Percentiles rank a stretch among this genome's conserved stretches.
These are phyloP conservation scores for Lucinisca nassula DNA, from an alignment of 2,888 invertebrate species.

Conservation along the genomic window DNA sequence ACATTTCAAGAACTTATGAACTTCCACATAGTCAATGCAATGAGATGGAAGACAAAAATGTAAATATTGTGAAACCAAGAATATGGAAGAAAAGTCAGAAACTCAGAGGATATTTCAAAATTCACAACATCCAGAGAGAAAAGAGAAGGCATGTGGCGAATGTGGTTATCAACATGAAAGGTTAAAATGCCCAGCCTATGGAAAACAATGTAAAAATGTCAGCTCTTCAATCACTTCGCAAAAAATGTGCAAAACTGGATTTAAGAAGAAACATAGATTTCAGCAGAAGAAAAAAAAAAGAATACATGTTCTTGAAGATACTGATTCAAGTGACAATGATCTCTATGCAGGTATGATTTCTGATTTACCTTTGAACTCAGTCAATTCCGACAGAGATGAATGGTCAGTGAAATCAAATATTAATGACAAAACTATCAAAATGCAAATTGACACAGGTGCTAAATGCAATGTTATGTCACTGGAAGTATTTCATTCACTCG, in stretches of 20 bases:
- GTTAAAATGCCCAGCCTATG: conserved; percentile 50
- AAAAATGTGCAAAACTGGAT: not conserved
- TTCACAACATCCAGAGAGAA: no score
- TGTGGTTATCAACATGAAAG: no score
- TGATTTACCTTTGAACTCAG: not conserved
- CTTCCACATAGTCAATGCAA: no score
- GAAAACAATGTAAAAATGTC: conserved; percentile 47
- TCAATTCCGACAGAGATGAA: not conserved
- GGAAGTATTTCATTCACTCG: not conserved
- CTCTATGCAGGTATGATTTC: no score
- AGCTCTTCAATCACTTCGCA: not conserved
- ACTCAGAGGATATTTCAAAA: no score
- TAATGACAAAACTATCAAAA: not conserved
- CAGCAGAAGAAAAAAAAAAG: not conserved
- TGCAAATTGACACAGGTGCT: not conserved
- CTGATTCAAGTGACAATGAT: not conserved
- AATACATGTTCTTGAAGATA: not conserved
- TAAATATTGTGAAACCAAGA: no score
- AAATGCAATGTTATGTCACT: not conserved
- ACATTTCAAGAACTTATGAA: no score
- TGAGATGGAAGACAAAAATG: no score
- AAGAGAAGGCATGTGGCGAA: no score
- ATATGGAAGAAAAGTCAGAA: not conserved
- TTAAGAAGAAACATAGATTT: not conserved
- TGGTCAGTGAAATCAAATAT: not conserved